Conservation (phyloP, 2,888 invertebrate genomes). For the Ormia ochracea region DNA sequence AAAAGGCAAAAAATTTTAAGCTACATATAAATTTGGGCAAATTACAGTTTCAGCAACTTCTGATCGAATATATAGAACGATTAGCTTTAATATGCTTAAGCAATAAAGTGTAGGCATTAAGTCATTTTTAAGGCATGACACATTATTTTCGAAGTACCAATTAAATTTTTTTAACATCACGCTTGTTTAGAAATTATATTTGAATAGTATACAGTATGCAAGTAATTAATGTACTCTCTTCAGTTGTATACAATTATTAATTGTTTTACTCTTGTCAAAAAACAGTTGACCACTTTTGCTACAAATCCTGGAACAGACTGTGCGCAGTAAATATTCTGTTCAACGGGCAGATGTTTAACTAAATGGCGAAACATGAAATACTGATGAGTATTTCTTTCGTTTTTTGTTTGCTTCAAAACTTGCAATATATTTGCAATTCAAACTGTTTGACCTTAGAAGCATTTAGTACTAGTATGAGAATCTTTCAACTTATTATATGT, state of each 20-base stretch:
- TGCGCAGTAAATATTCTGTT: background rate
- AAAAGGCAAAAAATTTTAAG: background rate
- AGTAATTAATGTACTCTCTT: background rate
- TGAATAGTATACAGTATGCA: too few relatives aligned
- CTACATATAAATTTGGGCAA: background rate
- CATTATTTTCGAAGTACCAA: too few relatives aligned
- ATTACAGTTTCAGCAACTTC: too few relatives aligned
- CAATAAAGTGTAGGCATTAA: too few relatives aligned
- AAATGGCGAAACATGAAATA: background rate
- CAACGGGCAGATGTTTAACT: background rate
- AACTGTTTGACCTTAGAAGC: conserved; percentile 46
- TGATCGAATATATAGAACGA: too few relatives aligned
- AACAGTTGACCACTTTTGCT: background rate
- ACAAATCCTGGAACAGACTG: background rate
- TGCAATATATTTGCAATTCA: conserved; percentile 41
- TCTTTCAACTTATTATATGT: conserved; percentile 27
- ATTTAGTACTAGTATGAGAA: conserved; percentile 40
- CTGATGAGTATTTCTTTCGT: background rate
- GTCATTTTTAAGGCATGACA: too few relatives aligned
- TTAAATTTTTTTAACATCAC: too few relatives aligned
- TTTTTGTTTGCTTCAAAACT: background rate
- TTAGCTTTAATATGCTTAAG: too few relatives aligned
- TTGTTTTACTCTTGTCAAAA: background rate
- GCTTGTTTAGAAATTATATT: too few relatives aligned
- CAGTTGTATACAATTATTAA: background rate